Percentiles rank a stretch among this genome's conserved stretches.
Evolutionary conservation across 1,140 invertebrate species (phyloP).

Genomic region (Drosophila obscura): DNA sequence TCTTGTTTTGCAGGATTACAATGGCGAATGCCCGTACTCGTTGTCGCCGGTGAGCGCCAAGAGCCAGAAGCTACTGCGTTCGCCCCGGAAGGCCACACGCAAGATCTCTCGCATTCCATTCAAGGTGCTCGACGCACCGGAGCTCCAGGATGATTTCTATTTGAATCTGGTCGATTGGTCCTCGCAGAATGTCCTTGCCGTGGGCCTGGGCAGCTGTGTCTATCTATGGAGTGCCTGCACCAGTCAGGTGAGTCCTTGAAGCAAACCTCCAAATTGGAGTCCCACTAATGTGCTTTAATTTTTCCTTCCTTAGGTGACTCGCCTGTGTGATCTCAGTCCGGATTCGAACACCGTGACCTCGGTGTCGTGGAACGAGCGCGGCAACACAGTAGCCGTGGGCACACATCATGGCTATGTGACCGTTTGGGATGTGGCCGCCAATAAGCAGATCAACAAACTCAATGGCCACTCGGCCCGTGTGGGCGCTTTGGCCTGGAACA

Average conservation of each 20-base stretch:
- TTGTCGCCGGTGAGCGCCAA: constrained; percentile 96
- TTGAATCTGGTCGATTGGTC: constrained; percentile 99
- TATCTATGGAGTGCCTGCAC: constrained; percentile 99
- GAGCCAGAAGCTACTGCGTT: constrained; percentile 96
- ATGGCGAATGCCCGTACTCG: constrained; percentile 92
- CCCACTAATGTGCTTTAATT: too few species aligned
- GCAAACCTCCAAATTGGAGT: background rate
- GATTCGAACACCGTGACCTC: constrained; percentile 98
- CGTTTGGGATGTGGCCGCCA: constrained; percentile 98
- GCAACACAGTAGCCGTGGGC: constrained; percentile 98
- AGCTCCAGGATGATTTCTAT: constrained; percentile 99
- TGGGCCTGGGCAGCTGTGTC: constrained; percentile 98
- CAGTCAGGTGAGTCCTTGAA: constrained; percentile 90
- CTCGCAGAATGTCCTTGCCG: constrained; percentile 98
- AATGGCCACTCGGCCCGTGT: constrained; percentile 96
- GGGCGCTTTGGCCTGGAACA: constrained; percentile 99
- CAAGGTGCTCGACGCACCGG: constrained; percentile 98
- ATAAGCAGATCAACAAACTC: constrained; percentile 95
- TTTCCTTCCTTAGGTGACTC: constrained; percentile 89
- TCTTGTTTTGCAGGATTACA: constrained; percentile 85
- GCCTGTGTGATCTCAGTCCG: constrained; percentile 96
- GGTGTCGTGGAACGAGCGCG: constrained; percentile 99
- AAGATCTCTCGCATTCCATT: constrained; percentile 99
- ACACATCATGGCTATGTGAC: constrained; percentile 98
- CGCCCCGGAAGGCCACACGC: constrained; percentile 96